phyloP scores from a whole-genome alignment of 2,113 vertebrate genomes.

The Perca flavescens region DNA sequence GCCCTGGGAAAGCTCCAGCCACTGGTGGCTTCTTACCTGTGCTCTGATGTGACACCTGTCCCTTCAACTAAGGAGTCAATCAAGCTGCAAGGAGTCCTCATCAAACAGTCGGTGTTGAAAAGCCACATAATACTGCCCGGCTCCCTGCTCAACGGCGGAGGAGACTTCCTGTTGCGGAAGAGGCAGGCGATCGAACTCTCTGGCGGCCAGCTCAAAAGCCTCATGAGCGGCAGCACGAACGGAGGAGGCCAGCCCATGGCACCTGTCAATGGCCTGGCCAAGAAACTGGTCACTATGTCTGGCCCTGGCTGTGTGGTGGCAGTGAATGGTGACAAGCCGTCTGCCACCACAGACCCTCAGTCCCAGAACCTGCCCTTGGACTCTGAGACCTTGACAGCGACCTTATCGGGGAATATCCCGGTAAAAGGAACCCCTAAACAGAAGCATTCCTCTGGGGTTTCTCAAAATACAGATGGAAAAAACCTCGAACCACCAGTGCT shows the following conservation, averaged over 20 bases:
- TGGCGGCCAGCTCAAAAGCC: constrained; percentile 92
- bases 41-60: constrained; percentile 95
- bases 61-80: constrained; percentile 92
- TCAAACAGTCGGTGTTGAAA: constrained; percentile 95
- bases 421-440: constrained; percentile 82
- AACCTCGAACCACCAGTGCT: constrained; percentile 61
- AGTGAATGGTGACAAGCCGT: constrained; percentile 88
- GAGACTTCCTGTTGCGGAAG: constrained; percentile 90
- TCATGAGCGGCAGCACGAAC: constrained; percentile 90
- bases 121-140: constrained; percentile 91
- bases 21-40: constrained; percentile 94
- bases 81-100: constrained; percentile 95
- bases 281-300: constrained; percentile 90
- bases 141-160: constrained; percentile 88
- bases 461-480: constrained; percentile 68
- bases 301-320: constrained; percentile 87
- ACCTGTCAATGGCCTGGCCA: constrained; percentile 94
- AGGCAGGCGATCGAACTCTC: constrained; percentile 92
- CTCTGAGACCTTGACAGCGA: constrained; percentile 83
- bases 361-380: constrained; percentile 76
- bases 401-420: constrained; percentile 88
- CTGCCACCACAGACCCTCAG: constrained; percentile 71
- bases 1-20: constrained; percentile 93
- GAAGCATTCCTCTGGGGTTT: constrained; percentile 75
- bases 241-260: constrained; percentile 81